Percentiles rank a stretch among this genome's conserved stretches.
Evolutionary conservation across 1,140 invertebrate genomes (phyloP).

Genomic region (Galendromus occidentalis): DNA sequence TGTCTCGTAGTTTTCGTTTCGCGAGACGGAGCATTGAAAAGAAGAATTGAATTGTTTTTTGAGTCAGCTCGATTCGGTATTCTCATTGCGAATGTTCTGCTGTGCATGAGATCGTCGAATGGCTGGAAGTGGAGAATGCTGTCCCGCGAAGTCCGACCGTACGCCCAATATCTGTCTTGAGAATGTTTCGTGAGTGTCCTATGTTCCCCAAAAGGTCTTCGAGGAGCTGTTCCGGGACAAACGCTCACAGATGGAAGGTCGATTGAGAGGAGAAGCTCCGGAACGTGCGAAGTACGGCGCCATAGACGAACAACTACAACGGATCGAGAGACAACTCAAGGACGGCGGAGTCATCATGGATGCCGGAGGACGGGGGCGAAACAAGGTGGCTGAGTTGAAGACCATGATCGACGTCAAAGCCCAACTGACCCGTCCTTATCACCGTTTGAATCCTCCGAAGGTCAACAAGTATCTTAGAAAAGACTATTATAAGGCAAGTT

Average conservation of each 20-base stretch:
- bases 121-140: too few relatives aligned
- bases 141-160: too few relatives aligned
- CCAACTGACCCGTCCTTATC: background rate
- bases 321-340: background rate
- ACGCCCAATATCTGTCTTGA: too few relatives aligned
- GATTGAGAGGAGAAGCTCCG: background rate
- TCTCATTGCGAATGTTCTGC: too few relatives aligned
- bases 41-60: too few relatives aligned
- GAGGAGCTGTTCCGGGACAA: background rate
- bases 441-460: background rate
- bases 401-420: background rate
- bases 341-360: constrained; percentile 31
- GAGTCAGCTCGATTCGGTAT: too few relatives aligned
- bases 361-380: constrained; percentile 41
- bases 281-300: background rate
- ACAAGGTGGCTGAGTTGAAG: constrained; percentile 41
- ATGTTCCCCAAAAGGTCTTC: background rate
- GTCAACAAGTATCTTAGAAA: background rate
- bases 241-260: background rate
- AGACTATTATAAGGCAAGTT: background rate
- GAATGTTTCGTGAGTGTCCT: too few relatives aligned
- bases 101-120: too few relatives aligned
- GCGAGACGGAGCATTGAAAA: too few relatives aligned
- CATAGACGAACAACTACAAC: background rate
- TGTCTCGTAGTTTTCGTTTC: too few relatives aligned